These are phyloP conservation scores for Gymnosoma rotundatum DNA, from an alignment of 2,888 invertebrate genomes.

Conservation along the genomic window DNA sequence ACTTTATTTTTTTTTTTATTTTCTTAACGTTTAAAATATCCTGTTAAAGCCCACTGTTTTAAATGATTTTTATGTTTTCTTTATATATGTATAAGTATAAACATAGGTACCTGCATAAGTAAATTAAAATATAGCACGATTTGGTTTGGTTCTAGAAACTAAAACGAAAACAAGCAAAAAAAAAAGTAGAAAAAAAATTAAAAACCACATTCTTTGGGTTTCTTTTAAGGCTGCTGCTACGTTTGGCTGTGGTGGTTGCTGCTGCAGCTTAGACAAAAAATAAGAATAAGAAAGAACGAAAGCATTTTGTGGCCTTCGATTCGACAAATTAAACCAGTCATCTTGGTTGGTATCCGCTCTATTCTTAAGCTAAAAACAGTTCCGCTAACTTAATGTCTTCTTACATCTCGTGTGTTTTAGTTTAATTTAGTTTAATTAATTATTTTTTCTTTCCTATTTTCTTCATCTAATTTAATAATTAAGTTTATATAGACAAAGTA, in stretches of 20 bases:
- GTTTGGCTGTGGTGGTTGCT: conserved; percentile 47
- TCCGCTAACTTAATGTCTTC: conserved; percentile 69
- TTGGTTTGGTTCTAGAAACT: conserved; percentile 52
- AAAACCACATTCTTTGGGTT: conserved; percentile 66
- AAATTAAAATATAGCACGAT: conserved; percentile 43
- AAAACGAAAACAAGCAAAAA: conserved; percentile 30
- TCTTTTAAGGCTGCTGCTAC: conserved; percentile 57
- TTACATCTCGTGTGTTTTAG: conserved; percentile 66
- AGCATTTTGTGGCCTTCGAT: conserved; percentile 70
- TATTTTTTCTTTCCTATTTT: conserved; percentile 29
- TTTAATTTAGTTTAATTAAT: conserved; percentile 61
- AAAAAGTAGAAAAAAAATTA: conserved; percentile 18
- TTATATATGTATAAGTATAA: neutral
- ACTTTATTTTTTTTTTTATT: no score
- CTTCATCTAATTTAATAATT: conserved; percentile 25
- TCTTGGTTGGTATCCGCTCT: conserved; percentile 29
- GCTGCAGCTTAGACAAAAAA: conserved; percentile 20
- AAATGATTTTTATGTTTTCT: conserved; percentile 1
- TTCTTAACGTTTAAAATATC: no score
- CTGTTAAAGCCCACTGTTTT: conserved; percentile 37
- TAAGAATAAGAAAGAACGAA: conserved; percentile 30
- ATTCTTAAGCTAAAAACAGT: conserved; percentile 47
- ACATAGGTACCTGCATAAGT: neutral
- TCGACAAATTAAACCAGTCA: conserved; percentile 74
- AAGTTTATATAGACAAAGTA: neutral